These are phyloP conservation scores for Lamprologus ornatipinnis DNA, from an alignment of 2,113 vertebrate species.

Conservation along the genomic window DNA sequence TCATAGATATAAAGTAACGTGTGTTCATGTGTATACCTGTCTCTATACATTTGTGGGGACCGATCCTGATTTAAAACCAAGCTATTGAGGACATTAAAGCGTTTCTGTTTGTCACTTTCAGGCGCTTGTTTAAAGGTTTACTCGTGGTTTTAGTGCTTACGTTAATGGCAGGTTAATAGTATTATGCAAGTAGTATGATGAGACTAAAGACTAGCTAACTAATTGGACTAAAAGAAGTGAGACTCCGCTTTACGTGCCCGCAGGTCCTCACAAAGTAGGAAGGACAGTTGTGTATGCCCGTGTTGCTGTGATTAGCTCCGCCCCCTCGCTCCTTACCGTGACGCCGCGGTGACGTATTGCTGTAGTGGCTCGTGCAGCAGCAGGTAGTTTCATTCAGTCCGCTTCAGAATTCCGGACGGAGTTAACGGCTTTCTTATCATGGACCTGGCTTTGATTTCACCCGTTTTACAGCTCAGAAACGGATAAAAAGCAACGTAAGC, in stretches of 20 bases:
- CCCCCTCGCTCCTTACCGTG: not conserved
- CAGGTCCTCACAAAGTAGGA: not conserved
- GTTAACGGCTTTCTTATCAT: not conserved
- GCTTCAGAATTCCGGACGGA: not conserved
- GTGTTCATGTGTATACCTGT: not conserved
- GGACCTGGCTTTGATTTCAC: not conserved
- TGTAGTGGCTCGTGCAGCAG: not conserved
- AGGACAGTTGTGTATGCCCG: not conserved
- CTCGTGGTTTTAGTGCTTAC: accelerated
- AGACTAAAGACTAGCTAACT: not conserved
- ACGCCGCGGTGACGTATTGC: not conserved
- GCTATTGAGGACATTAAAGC: not conserved
- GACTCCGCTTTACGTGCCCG: not conserved
- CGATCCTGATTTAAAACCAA: not conserved
- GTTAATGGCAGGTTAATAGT: not conserved
- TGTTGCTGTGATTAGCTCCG: not conserved
- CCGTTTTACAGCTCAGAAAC: not conserved
- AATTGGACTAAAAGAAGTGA: not conserved
- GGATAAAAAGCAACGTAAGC: not conserved
- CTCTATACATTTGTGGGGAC: not conserved
- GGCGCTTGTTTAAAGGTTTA: not conserved
- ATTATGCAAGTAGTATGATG: not conserved
- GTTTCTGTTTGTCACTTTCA: not conserved
- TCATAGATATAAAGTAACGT: not conserved
- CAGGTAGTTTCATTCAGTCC: conserved; percentile 13